Conservation (phyloP, 2,797 vertebrate species). For the Tangara arthus region DNA sequence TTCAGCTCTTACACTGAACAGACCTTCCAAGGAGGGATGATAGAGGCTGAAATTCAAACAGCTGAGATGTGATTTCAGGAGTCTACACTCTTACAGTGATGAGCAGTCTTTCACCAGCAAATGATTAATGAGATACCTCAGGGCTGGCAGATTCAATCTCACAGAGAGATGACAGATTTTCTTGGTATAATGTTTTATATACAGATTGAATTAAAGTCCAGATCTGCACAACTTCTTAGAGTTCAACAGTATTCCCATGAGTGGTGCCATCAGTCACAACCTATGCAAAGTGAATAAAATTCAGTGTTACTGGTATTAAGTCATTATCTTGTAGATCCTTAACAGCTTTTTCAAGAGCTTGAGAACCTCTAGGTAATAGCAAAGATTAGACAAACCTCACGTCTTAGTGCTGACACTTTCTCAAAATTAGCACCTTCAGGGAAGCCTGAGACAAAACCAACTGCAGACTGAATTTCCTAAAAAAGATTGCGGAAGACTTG, state of each 20-base stretch:
- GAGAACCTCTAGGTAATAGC: background rate
- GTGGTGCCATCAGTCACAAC: background rate
- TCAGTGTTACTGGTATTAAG: background rate
- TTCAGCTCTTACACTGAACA: background rate
- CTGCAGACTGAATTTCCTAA: background rate
- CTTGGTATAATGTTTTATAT: background rate
- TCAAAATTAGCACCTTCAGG: background rate
- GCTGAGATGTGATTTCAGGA: background rate
- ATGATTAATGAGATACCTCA: background rate
- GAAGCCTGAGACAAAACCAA: background rate
- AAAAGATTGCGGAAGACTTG: background rate
- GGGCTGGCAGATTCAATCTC: background rate
- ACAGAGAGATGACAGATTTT: background rate
- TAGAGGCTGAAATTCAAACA: background rate
- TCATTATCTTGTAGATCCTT: background rate
- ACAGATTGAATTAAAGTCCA: background rate
- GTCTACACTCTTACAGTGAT: background rate
- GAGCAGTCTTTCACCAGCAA: background rate
- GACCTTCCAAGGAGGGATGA: background rate
- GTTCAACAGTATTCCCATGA: background rate
- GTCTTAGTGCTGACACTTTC: background rate
- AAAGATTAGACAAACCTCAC: background rate
- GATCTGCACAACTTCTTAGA: background rate
- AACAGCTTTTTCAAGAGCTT: background rate
- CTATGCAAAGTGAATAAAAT: background rate